Evolutionary conservation across 2,797 vertebrate species (phyloP), one percentile per base, ranked within the genome.

Genomic region (Huso huso): DNA sequence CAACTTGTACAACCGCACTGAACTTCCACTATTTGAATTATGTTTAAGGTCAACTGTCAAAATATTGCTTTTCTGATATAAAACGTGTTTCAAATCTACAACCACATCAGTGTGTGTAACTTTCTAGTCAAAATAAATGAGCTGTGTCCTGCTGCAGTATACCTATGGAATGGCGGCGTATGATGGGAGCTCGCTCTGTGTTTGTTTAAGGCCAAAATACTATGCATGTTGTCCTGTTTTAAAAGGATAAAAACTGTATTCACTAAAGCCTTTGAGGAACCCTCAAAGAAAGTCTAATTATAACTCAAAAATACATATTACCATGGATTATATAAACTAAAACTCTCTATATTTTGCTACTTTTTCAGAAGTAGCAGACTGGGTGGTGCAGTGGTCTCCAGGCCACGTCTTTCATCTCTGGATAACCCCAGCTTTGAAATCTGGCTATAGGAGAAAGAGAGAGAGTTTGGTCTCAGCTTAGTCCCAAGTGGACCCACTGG

Each of bases 51-150:
- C 66, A 75, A 71, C 64, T 68, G 71, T 68, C 74, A 77, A 78
- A 85, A 76, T 78, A 80, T 62, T 70, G 66, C 61, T 37, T 62
- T 37, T 23, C 12, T 76, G 1, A 72, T 63, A 64, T 70, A 73
- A 37, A 75, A 78, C 73, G 76, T 73, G 69, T 76, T 79, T 78
- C 67, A 74, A 74, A 81, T 81, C 73, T 37, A n/a, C 18, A 9
- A 10, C 13, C 61, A 62, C 6, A 62, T 62, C 61, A 62, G 18
- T 8, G 52, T 55, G 9, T 7, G n/a, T 55, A 55, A 48, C 18
- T 9, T 62, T 62, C 23, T 23, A n/a, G 52, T 55, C 9, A 55
- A 55, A 55, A 55, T 55, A 55, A 62, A 23, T 62, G 18, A 37
- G 61, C 48, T 4, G 8, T 23, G 61, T 15, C 13, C 18, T 62